These are phyloP conservation scores for Lydus trimaculatus DNA, from an alignment of 2,888 invertebrate genomes.

Conservation along the genomic window DNA sequence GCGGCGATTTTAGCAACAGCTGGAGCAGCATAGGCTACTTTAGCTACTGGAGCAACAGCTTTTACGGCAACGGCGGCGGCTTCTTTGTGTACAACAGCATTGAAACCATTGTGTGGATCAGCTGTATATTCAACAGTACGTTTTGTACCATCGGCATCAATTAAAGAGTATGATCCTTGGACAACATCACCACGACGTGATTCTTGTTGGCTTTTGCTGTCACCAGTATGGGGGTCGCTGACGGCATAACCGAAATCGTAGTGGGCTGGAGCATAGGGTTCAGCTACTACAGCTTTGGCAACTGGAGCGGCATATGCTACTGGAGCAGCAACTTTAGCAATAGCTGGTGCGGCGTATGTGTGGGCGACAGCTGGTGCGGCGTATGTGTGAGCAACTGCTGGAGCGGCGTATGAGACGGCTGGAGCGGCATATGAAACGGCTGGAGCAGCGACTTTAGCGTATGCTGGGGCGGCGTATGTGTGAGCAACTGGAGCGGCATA, in stretches of 20 bases:
- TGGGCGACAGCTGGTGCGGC: slow-evolving; percentile 36
- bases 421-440: slow-evolving; percentile 29
- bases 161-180: slow-evolving; percentile 61
- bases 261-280: slow-evolving; percentile 58
- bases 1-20: slow-evolving; percentile 44
- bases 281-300: slow-evolving; percentile 58
- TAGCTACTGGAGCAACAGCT: slow-evolving; percentile 52
- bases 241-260: slow-evolving; percentile 57
- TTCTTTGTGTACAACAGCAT: slow-evolving; percentile 63
- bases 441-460: slow-evolving; percentile 36
- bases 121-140: slow-evolving; percentile 64
- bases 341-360: slow-evolving; percentile 14
- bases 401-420: slow-evolving; percentile 37
- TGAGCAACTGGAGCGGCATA: slow-evolving; percentile 21
- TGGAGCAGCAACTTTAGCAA: slow-evolving; percentile 28
- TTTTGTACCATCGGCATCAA: slow-evolving; percentile 63
- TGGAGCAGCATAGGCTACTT: slow-evolving; percentile 45
- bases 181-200: slow-evolving; percentile 62
- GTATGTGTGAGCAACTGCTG: slow-evolving; percentile 52
- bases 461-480: slow-evolving; percentile 21
- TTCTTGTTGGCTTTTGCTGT: slow-evolving; percentile 52
- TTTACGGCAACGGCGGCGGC: slow-evolving; percentile 55
- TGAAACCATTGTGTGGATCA: slow-evolving; percentile 63
- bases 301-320: slow-evolving; percentile 18
- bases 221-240: slow-evolving; percentile 51